phyloP scores from a whole-genome alignment of 2,888 invertebrate genomes.

The Galerucella pusilla region DNA sequence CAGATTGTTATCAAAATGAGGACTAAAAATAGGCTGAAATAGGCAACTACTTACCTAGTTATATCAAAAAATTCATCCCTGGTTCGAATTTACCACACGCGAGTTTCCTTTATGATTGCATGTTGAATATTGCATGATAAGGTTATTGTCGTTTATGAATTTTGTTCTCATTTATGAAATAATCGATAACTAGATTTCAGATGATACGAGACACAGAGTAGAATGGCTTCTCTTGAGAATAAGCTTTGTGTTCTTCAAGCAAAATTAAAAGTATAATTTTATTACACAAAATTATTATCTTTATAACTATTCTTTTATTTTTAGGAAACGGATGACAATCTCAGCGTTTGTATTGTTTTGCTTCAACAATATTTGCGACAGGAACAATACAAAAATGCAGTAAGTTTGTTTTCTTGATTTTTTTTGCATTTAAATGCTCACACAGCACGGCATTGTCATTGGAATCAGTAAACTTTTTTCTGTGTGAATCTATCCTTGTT shows the following conservation, averaged over 20 bases:
- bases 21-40: neutral
- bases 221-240: constrained; percentile 56
- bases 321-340: constrained; percentile 56
- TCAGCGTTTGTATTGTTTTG: constrained; percentile 56
- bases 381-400: constrained; percentile 48
- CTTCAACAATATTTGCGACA: constrained; percentile 56
- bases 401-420: constrained; percentile 32
- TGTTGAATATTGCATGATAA: constrained; percentile 48
- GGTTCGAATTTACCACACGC: constrained; percentile 25
- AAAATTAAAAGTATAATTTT: constrained; percentile 55
- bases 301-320: constrained; percentile 30
- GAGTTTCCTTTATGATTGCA: constrained; percentile 32
- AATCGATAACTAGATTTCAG: constrained; percentile 53
- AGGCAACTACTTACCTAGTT: constrained; percentile 13
- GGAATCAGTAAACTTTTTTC: no score
- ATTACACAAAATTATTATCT: constrained; percentile 20
- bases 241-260: constrained; percentile 56
- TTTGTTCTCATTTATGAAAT: constrained; percentile 53
- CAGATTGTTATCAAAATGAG: neutral
- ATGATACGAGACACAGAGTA: constrained; percentile 58
- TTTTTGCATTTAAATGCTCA: neutral
- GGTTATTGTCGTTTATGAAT: constrained; percentile 53
- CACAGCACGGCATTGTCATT: no score
- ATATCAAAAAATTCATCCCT: constrained; percentile 23
- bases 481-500: no score